Percentiles rank a stretch among this genome's conserved stretches.
Evolutionary conservation across 2,797 vertebrate genomes (phyloP).

Genomic region (Epinephelus malabaricus): DNA sequence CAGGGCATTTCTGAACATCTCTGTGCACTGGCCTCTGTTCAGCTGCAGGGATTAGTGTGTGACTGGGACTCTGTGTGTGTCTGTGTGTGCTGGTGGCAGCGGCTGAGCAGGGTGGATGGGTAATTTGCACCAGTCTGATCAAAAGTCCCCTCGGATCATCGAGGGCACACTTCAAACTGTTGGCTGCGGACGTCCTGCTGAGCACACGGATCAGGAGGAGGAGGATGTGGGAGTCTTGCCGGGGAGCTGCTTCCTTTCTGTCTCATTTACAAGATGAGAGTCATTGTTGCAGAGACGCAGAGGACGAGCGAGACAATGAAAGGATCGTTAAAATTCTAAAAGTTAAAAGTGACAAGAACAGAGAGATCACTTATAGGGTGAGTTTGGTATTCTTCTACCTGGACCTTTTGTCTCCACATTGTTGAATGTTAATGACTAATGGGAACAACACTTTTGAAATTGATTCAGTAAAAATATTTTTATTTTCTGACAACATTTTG

Average conservation of each 20-base stretch:
- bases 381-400: no score
- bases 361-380: background rate
- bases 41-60: conserved; percentile 39
- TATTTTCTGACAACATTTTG: no score
- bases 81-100: background rate
- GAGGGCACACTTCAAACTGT: conserved; percentile 59
- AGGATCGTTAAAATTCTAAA: background rate
- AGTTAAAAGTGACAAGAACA: background rate
- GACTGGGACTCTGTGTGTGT: background rate
- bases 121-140: conserved; percentile 55
- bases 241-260: background rate
- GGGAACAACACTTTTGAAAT: background rate
- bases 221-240: background rate
- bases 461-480: no score
- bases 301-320: background rate
- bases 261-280: conserved; percentile 34
- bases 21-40: conserved; percentile 36
- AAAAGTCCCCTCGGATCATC: conserved; percentile 33
- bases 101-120: background rate
- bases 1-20: conserved; percentile 39
- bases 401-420: no score
- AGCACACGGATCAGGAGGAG: conserved; percentile 22
- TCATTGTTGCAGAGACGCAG: background rate
- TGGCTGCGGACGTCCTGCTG: conserved; percentile 45
- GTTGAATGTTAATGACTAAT: no score